Base-by-base conservation (phyloP, 2,113 vertebrate species). In the Sphaerodactylus townsendi region DNA sequence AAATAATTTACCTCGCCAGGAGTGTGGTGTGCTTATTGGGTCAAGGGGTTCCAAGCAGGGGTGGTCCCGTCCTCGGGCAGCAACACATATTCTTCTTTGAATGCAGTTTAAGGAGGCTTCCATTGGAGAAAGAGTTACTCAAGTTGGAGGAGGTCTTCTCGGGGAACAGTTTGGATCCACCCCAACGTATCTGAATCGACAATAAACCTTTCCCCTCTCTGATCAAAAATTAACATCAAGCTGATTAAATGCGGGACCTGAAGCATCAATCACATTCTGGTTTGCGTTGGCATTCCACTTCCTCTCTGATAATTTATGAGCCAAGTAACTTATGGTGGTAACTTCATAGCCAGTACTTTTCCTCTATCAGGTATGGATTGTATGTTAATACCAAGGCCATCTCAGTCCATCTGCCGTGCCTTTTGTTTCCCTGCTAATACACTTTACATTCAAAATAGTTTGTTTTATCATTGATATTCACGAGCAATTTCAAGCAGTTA, bases 401-500 rank as follows among this genome's bases (percentile, higher is more conserved):
- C 17, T 10, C 70, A 48, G 73, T 33, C 10, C 70, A 65, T 30
- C 41, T n/a, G 30, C 46, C 4, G 2, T 15, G 2, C 14, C 10
- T 83, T 62, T 50, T 9, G 9, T 83, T 39, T 72, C 46, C 23
- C 44, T 83, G 15, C 5, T 7, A 75, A 13, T 14, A 30, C 41
- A 66, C 46, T 21, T 30, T 35, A 37, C 72, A 48, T 75, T 75
- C 39, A 64, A 48, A 39, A 71, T 83, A 33, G 17, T 2, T 50
- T 62, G n/a, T 66, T 66, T 23, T 44, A 33, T 66, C 71, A 68
- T 37, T 76, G 72, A 30, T 59, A 83, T 83, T 83, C 72, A 76
- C 73, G 65, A 76, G 23, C 72, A 50, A 62, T 83, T 83, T 44
- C 81, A 76, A 44, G 71, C 66, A 66, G 72, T 76, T 75, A 50